These are phyloP conservation scores for Trichechus manatus DNA, from an alignment of 2,113 vertebrate genomes.

Conservation along the genomic window DNA sequence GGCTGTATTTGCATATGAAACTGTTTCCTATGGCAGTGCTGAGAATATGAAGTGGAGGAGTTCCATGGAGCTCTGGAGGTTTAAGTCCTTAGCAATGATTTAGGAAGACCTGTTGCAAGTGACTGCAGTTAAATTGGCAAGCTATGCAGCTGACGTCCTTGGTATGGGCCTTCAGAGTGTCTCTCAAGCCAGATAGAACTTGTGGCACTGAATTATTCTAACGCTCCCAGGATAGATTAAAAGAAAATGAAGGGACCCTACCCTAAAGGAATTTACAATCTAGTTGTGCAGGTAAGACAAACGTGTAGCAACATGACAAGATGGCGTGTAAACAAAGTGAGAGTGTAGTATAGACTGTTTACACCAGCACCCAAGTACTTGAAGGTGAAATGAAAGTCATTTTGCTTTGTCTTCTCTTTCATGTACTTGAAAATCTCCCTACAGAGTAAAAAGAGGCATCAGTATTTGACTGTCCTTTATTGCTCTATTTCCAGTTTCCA, in stretches of 20 bases:
- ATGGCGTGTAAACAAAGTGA: not conserved
- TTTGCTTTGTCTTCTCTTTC: not conserved
- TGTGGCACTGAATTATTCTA: not conserved
- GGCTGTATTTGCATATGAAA: constrained; percentile 83
- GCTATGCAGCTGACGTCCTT: constrained; percentile 70
- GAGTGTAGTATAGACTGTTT: not conserved
- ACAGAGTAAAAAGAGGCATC: not conserved
- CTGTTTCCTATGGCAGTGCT: constrained; percentile 75
- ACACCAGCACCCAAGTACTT: not conserved
- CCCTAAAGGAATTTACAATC: constrained; percentile 36
- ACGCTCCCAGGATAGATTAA: not conserved
- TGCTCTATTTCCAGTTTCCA: constrained; percentile 39
- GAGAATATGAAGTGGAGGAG: constrained; percentile 78
- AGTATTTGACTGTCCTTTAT: not conserved
- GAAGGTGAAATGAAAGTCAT: not conserved
- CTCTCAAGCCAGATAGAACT: constrained; percentile 54
- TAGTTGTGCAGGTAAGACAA: constrained; percentile 1
- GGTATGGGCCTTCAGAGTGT: constrained; percentile 36
- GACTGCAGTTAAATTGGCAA: constrained; percentile 74
- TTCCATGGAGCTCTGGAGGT: constrained; percentile 63
- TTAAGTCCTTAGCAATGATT: constrained; percentile 81
- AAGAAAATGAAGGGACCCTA: constrained; percentile 23
- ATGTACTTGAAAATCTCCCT: not conserved
- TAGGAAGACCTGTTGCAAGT: constrained; percentile 78
- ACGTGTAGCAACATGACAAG: not conserved